Conservation (phyloP, 2,797 vertebrate genomes). For the Siniperca scherzeri region DNA sequence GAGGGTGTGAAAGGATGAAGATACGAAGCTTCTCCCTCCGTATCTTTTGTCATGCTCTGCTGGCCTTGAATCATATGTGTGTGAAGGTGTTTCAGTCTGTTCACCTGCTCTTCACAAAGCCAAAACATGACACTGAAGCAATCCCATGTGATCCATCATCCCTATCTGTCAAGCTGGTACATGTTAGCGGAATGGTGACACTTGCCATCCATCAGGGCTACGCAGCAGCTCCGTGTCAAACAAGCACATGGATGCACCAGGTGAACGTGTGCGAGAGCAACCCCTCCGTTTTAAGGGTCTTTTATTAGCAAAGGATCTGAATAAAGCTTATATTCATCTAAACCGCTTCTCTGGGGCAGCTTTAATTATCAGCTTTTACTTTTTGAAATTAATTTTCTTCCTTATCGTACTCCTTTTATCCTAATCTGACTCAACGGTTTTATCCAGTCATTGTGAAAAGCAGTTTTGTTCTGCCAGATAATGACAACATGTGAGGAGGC, state of each 20-base stretch:
- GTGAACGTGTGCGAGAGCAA: conserved; percentile 1
- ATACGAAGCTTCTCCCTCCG: conserved; percentile 23
- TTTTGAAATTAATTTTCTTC: conserved; percentile 50
- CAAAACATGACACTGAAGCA: conserved; percentile 56
- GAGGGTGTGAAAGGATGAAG: conserved; percentile 18
- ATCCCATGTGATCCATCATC: conserved; percentile 67
- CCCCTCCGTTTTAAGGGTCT: conserved; percentile 20
- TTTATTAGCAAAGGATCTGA: conserved; percentile 26
- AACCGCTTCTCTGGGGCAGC: conserved; percentile 26
- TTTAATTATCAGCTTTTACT: conserved; percentile 42
- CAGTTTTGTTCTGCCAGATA: conserved; percentile 8
- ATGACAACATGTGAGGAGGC: conserved; percentile 6
- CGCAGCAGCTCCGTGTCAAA: conserved; percentile 28
- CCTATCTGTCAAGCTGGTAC: conserved; percentile 59
- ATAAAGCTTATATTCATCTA: conserved; percentile 28
- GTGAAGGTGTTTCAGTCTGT: conserved; percentile 35
- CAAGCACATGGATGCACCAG: background rate
- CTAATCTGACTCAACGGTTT: conserved; percentile 33
- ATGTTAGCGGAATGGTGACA: conserved; percentile 43
- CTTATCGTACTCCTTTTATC: conserved; percentile 13
- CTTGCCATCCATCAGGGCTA: conserved; percentile 65
- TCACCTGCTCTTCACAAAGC: conserved; percentile 53
- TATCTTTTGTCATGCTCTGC: conserved; percentile 32
- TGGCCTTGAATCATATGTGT: conserved; percentile 32
- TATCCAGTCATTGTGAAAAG: conserved; percentile 8